Percentiles rank a stretch among this genome's conserved stretches.
phyloP scores from a whole-genome alignment of 1,140 invertebrate genomes.

The Dendrolimus punctatus region DNA sequence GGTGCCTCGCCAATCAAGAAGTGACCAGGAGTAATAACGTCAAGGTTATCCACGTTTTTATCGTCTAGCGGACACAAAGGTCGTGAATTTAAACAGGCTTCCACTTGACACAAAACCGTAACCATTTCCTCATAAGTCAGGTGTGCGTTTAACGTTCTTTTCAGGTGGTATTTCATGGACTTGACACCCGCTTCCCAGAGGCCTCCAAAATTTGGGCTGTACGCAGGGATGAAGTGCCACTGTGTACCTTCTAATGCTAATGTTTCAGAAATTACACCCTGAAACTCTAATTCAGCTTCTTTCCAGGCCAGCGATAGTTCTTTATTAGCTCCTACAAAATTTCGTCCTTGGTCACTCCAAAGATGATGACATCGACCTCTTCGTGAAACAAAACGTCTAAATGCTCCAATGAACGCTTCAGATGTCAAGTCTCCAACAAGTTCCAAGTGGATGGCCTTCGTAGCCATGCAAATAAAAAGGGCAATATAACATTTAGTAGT shows the following conservation, averaged over 20 bases:
- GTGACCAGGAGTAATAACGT: conserved; percentile 3
- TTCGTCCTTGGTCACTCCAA: conserved; percentile 18
- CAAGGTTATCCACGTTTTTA: background rate
- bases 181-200: conserved; percentile 4
- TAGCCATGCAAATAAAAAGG: conserved; percentile 16
- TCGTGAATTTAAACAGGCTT: conserved; percentile 5
- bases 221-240: conserved; percentile 2
- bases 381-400: conserved; percentile 15
- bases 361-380: conserved; percentile 14
- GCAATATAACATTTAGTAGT: conserved; percentile 14
- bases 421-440: conserved; percentile 11
- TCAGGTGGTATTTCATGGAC: conserved; percentile 1
- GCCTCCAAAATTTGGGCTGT: conserved; percentile 4
- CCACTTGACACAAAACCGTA: conserved; percentile 1
- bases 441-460: conserved; percentile 18
- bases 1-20: conserved; percentile 2
- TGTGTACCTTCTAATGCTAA: conserved; percentile 1
- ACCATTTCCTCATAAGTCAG: conserved; percentile 1
- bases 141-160: background rate
- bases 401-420: conserved; percentile 16
- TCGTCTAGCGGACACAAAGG: conserved; percentile 8
- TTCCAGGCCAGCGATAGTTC: conserved; percentile 9
- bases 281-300: conserved; percentile 11
- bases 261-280: conserved; percentile 2
- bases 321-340: conserved; percentile 16